These are phyloP conservation scores for Sebastes iracundus DNA, from an alignment of 2,797 vertebrate genomes.

Conservation along the genomic window DNA sequence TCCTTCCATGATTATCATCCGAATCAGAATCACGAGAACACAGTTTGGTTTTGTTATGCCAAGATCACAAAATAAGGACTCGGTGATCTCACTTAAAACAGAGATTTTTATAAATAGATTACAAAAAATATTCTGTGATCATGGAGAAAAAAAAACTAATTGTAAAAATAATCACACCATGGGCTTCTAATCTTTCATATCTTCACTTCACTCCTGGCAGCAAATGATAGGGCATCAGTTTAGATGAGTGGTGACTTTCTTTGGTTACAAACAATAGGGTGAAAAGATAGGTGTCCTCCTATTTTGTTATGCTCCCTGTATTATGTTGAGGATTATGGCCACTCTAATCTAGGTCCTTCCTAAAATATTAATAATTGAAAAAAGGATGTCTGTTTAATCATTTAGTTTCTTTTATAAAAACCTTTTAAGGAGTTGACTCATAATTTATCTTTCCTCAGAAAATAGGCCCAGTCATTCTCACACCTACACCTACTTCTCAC, in stretches of 20 bases:
- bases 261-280: conserved; percentile 51
- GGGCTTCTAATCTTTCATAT: neutral
- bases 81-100: neutral
- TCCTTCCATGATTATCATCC: neutral
- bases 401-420: neutral
- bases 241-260: conserved; percentile 41
- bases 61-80: neutral
- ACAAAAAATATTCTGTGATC: neutral
- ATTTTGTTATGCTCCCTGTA: conserved; percentile 25
- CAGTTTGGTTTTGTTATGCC: neutral
- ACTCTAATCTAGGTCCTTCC: neutral
- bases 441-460: neutral
- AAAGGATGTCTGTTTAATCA: neutral
- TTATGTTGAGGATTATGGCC: neutral
- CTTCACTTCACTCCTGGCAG: conserved; percentile 24
- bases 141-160: neutral
- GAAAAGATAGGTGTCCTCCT: conserved; percentile 21
- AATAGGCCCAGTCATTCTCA: conserved; percentile 14
- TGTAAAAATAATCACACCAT: neutral
- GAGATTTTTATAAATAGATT: neutral
- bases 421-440: neutral
- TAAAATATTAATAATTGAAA: neutral
- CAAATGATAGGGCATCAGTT: conserved; percentile 36
- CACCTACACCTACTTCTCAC: neutral
- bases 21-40: neutral